Evolutionary conservation across 2,113 vertebrate genomes (phyloP), one percentile per base, ranked within the genome.

Genomic region (Ptilonorhynchus violaceus): DNA sequence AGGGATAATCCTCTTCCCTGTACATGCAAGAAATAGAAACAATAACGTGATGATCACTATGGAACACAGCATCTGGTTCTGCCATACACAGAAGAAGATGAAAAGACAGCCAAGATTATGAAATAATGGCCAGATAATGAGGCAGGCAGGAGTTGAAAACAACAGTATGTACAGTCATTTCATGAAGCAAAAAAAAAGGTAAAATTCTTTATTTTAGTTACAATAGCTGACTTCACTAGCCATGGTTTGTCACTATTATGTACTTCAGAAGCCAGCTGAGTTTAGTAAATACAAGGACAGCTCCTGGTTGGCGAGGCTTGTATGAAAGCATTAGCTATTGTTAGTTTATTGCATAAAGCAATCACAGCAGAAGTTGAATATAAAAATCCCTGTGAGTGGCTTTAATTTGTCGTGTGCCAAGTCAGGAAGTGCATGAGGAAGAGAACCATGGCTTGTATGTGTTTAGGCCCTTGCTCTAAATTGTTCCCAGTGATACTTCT

Each of bases 1-100:
- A 98, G 98, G 95, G 98, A 98, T 98, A 99, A 97, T 98, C 98
- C 98, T 98, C 98, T 98, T 98, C 99, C 99, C 99, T 99, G 98
- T 93, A 97, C 55, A 96, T 96, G 97, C 50, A 99, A 98, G 95
- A 99, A 97, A 99, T 85, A 99, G 97, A 99, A 95, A 98, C 67
- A 97, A 55, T 73, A 96, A 97, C 58, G 94, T 19, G 85, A 56
- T 82, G 92, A 63, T 96, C 92, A 88, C 62, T 76, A 67, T 33
- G 76, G 76, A 89, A 63, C 63, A 22, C 46, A 84, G 50, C 50
- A 73, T 46, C 72, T 46, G 63, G 31, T 20, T 59, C 81, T 62
- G 25, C 85, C 35, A 7, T 50, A 44, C 50, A 75, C 47, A 81
- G 35, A 68, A 52, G 37, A 42, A 11, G 37, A 24, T 50, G 30